Base-by-base conservation (phyloP, 2,797 vertebrate genomes). In the Moxostoma hubbsi region DNA sequence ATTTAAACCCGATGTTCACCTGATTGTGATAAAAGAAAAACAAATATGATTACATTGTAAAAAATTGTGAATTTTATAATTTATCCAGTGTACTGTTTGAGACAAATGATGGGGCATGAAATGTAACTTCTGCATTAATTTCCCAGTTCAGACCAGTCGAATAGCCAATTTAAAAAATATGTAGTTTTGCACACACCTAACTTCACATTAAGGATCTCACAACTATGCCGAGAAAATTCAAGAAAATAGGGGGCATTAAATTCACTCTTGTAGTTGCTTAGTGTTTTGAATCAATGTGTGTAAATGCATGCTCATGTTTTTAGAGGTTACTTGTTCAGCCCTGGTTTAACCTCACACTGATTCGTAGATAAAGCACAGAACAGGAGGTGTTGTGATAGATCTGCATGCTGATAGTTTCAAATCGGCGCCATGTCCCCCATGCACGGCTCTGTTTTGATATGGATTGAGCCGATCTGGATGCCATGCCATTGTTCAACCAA, bases 371-470 rank as follows among this genome's bases (percentile, higher is more conserved):
- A 71, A 49, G 15, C 55, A 46, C 57, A 70, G 10, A 61, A 63
- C 59, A 63, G 77, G 59, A 79, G 59, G 50, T 77, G 57, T 77
- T 15, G 49, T 77, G 77, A 72, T 24, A 79, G 76, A 72, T 79
- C 68, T 79, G 59, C 59, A 64, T 1, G 6, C 68, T 64, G 77
- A 79, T 79, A 64, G 59, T 6, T 4, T 63, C 59, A 72, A 63
- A 13, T 10, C 16, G 59, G 49, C 59, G 68, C 67, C 77, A 64
- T 6, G 8, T 58, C 54, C 54, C 15, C 55, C 62, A 53, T 47
- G 10, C 12, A 50, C 8, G 1, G 6, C 12, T 36, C 61, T 65
- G 68, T 72, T 79, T 79, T 72, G 67, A 79, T 49, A 79, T 43
- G 77, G 77, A 79, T 72, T 59, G 49, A 72, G 53, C 1, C 0